Percentiles rank a stretch among this genome's conserved stretches.
These are phyloP conservation scores for Eremobia ochroleuca DNA, from an alignment of 2,888 invertebrate genomes.

Conservation along the genomic window DNA sequence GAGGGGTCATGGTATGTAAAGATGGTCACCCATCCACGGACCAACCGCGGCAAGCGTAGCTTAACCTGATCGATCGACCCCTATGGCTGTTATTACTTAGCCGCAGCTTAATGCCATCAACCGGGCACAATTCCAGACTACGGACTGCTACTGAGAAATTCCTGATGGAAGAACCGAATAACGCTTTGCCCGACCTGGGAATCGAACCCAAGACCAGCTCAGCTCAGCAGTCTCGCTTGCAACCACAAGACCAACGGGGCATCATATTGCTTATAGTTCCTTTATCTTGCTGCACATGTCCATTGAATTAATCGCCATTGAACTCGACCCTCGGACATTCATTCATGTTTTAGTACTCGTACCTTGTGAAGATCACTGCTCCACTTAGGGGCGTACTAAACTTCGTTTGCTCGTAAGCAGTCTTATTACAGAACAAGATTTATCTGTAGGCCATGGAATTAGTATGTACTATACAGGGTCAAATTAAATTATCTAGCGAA, in stretches of 20 bases:
- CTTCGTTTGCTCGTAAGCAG: background rate
- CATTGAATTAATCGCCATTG: conserved; percentile 11
- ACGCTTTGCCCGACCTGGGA: no score
- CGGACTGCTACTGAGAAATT: no score
- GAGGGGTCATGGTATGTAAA: no score
- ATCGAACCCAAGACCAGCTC: no score
- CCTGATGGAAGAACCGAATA: no score
- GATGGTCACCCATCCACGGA: no score
- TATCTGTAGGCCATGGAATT: background rate
- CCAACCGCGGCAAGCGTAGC: no score
- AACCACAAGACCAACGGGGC: background rate
- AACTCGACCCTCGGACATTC: background rate
- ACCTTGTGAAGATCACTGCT: background rate
- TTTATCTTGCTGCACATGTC: background rate
- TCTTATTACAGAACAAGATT: background rate
- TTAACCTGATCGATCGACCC: no score
- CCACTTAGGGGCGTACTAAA: background rate
- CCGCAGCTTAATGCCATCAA: no score
- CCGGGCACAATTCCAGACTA: no score
- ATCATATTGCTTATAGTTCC: background rate
- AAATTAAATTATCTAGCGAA: no score
- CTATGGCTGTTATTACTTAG: no score
- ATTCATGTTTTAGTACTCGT: conserved; percentile 24
- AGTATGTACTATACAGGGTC: background rate
- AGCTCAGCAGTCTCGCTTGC: background rate